These are phyloP conservation scores for Rotaria sp. DNA, from an alignment of 2,888 invertebrate genomes.

Conservation along the genomic window DNA sequence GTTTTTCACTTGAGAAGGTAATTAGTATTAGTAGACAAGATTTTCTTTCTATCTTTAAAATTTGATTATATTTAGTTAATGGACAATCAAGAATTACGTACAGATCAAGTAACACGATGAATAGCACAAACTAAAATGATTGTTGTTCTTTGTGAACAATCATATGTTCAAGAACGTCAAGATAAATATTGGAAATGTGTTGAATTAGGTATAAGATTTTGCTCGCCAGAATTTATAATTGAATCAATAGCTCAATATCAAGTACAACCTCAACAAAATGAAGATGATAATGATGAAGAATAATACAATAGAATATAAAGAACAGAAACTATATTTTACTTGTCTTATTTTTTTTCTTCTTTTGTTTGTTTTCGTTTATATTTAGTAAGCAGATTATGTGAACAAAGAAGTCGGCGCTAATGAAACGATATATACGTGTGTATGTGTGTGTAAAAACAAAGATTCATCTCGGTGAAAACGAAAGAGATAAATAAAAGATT, in stretches of 20 bases:
- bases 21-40: too few species aligned
- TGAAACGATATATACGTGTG: not conserved
- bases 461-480: too few species aligned
- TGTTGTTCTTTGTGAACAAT: constrained; percentile 28
- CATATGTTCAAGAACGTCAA: not conserved
- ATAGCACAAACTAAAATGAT: constrained; percentile 14
- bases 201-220: constrained; percentile 21
- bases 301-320: not conserved
- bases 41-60: not conserved
- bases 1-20: too few species aligned
- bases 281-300: not conserved
- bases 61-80: not conserved
- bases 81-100: not conserved
- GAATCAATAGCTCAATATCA: constrained; percentile 25
- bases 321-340: not conserved
- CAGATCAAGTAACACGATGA: constrained; percentile 15
- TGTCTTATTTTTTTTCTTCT: not conserved
- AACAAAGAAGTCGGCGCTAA: not conserved
- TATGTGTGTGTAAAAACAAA: not conserved
- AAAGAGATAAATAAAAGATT: too few species aligned
- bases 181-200: not conserved
- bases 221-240: not conserved
- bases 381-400: constrained; percentile 24
- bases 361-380: constrained; percentile 1
- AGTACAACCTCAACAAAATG: not conserved